Percentiles rank a stretch among this genome's conserved stretches.
Conservation (phyloP, 1,140 invertebrate genomes). For the Lucilia cuprina region DNA sequence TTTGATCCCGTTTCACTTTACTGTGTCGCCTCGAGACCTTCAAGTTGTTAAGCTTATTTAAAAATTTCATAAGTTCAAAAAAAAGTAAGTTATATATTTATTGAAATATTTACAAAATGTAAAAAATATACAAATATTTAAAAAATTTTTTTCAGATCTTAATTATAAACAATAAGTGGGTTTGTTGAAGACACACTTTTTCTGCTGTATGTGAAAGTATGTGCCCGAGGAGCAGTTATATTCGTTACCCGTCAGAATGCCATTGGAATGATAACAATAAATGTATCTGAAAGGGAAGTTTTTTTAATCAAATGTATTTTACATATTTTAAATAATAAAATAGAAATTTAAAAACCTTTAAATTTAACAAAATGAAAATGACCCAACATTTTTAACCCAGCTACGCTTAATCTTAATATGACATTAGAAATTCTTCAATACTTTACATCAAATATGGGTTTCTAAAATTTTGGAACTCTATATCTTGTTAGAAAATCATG, state of each 20-base stretch:
- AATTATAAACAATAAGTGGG: constrained; percentile 46
- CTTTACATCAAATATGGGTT: too few relatives aligned
- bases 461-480: too few relatives aligned
- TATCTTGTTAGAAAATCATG: too few relatives aligned
- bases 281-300: constrained; percentile 50
- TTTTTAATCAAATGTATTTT: background rate
- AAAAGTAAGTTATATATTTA: background rate
- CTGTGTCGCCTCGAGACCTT: constrained; percentile 41
- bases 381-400: too few relatives aligned
- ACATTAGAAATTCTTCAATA: too few relatives aligned
- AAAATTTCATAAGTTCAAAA: too few relatives aligned
- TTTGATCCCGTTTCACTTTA: constrained; percentile 39
- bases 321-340: too few relatives aligned
- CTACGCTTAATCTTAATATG: too few relatives aligned
- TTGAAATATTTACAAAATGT: background rate
- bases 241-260: constrained; percentile 43
- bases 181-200: constrained; percentile 44
- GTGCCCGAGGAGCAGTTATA: constrained; percentile 43
- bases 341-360: too few relatives aligned
- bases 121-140: background rate
- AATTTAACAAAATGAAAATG: too few relatives aligned
- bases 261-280: constrained; percentile 45
- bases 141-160: background rate
- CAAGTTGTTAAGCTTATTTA: background rate
- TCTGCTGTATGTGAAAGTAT: constrained; percentile 44